Percentiles rank a stretch among this genome's conserved stretches.
Evolutionary conservation across 2,888 invertebrate genomes (phyloP).

Genomic region (Apamea monoglypha): DNA sequence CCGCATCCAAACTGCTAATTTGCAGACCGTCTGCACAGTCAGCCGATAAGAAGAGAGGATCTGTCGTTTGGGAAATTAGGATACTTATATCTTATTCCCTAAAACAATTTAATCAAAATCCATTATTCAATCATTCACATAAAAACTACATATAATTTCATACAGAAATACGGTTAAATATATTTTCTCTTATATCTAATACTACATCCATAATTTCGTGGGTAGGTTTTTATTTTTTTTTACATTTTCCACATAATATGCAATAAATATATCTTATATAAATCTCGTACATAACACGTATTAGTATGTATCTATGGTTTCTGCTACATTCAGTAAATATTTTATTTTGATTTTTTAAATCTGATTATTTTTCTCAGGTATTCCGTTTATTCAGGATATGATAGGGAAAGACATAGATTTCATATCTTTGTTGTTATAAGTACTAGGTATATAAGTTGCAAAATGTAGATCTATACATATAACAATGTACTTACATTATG

Average conservation of each 20-base stretch:
- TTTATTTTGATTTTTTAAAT: conserved; percentile 72
- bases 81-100: conserved; percentile 82
- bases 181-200: conserved; percentile 87
- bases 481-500: conserved; percentile 64
- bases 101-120: conserved; percentile 89
- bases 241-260: conserved; percentile 86
- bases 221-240: conserved; percentile 86
- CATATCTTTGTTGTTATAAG: conserved; percentile 53
- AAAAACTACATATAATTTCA: conserved; percentile 91
- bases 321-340: conserved; percentile 84
- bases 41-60: conserved; percentile 36
- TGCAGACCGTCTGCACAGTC: not conserved
- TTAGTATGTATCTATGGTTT: conserved; percentile 76
- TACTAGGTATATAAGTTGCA: conserved; percentile 62
- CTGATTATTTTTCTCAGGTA: conserved; percentile 86
- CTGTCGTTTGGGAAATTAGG: conserved; percentile 72
- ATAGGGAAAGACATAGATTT: conserved; percentile 69
- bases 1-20: not conserved
- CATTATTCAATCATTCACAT: conserved; percentile 89
- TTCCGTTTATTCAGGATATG: conserved; percentile 87
- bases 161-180: conserved; percentile 91
- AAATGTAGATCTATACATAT: conserved; percentile 66
- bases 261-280: conserved; percentile 87
- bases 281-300: conserved; percentile 82
- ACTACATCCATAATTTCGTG: conserved; percentile 87